Percentiles rank a stretch among this genome's conserved stretches.
phyloP scores from a whole-genome alignment of 2,797 vertebrate species.

The Sebastes diaconus region DNA sequence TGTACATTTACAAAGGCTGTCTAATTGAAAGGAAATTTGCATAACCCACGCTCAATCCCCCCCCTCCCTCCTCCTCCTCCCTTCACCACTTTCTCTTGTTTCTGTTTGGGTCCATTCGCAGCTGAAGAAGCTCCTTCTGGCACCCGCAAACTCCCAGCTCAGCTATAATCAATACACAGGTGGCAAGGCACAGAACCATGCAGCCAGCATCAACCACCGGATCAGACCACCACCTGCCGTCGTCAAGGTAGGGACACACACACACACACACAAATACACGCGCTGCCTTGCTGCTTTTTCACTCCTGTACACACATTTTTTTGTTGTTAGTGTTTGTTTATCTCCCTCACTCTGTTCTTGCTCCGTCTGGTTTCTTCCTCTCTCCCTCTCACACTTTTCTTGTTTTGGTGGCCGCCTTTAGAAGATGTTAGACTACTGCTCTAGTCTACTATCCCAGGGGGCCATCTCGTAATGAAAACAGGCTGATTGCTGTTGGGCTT shows the following conservation, averaged over 20 bases:
- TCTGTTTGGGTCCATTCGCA: constrained; percentile 79
- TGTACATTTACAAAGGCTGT: constrained; percentile 39
- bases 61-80: not conserved
- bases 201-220: constrained; percentile 93
- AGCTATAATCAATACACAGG: constrained; percentile 99
- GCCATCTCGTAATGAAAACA: constrained; percentile 78
- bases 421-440: constrained; percentile 72
- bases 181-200: constrained; percentile 97
- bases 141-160: constrained; percentile 98
- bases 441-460: constrained; percentile 69
- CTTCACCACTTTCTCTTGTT: constrained; percentile 37
- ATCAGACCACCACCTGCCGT: constrained; percentile 96
- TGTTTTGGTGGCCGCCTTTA: constrained; percentile 72
- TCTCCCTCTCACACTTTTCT: constrained; percentile 39
- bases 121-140: constrained; percentile 99
- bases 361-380: constrained; percentile 34
- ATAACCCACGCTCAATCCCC: constrained; percentile 35
- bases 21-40: constrained; percentile 68
- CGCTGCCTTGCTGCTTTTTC: constrained; percentile 38
- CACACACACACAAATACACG: constrained; percentile 9
- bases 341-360: constrained; percentile 36
- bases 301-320: constrained; percentile 42
- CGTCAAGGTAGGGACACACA: constrained; percentile 89
- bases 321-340: constrained; percentile 58
- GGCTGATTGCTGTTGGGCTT: constrained; percentile 81